These are phyloP conservation scores for Drosophila subsilvestris DNA, from an alignment of 2,888 invertebrate species.

Conservation along the genomic window DNA sequence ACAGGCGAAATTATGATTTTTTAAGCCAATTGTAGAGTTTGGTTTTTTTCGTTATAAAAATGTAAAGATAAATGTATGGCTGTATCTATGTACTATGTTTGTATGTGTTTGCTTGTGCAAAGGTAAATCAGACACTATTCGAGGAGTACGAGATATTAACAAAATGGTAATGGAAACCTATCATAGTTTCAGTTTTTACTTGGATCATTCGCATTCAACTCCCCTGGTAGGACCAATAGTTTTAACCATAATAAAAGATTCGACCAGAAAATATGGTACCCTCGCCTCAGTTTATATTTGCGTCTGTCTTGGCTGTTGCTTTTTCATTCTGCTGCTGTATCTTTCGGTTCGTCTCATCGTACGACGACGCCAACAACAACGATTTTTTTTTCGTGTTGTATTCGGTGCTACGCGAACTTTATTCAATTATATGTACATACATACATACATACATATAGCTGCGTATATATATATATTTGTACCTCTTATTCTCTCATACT, in stretches of 20 bases:
- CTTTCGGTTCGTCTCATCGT: constrained; percentile 62
- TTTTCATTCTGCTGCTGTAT: constrained; percentile 63
- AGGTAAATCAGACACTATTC: background rate
- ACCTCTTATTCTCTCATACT: constrained; percentile 29
- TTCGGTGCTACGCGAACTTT: constrained; percentile 46
- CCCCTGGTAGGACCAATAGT: constrained; percentile 1
- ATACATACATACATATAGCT: constrained; percentile 18
- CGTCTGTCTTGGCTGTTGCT: constrained; percentile 64
- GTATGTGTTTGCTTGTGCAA: constrained; percentile 1
- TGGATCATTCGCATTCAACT: background rate
- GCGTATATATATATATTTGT: constrained; percentile 26
- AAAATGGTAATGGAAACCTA: background rate
- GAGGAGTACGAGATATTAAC: background rate
- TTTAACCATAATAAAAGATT: constrained; percentile 28
- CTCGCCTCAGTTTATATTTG: constrained; percentile 51
- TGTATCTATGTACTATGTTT: background rate
- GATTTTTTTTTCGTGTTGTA: constrained; percentile 33
- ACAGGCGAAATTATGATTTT: background rate
- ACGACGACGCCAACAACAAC: constrained; percentile 45
- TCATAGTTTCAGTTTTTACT: background rate
- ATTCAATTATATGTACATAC: constrained; percentile 35
- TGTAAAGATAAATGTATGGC: constrained; percentile 1
- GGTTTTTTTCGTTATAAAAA: background rate
- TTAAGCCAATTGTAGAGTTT: background rate
- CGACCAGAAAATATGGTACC: constrained; percentile 45